A percentile compares a stretch with the other conserved stretches of the same genome.
These are phyloP conservation scores for Conus canariensis DNA, from an alignment of 2,888 invertebrate species.

Conservation along the genomic window DNA sequence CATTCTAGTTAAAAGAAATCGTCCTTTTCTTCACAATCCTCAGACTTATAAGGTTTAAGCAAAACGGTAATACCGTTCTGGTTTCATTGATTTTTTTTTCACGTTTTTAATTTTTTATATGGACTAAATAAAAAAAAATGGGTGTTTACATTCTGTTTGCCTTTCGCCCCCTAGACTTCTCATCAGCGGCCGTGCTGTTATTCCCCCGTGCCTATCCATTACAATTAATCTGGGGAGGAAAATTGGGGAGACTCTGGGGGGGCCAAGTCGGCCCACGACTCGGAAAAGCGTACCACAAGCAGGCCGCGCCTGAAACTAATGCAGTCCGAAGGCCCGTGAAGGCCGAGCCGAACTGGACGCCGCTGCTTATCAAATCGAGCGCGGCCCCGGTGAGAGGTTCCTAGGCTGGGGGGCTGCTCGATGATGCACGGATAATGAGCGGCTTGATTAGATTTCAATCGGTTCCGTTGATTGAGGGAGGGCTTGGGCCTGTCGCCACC, in stretches of 20 bases:
- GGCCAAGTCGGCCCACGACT: neutral
- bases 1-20: too few relatives aligned
- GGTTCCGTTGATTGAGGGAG: slow-evolving; percentile 13
- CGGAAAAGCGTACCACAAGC: neutral
- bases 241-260: neutral
- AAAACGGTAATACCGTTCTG: too few relatives aligned
- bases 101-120: too few relatives aligned
- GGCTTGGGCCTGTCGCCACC: neutral
- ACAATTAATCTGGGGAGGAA: neutral
- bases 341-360: neutral
- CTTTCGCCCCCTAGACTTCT: too few relatives aligned
- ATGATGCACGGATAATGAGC: slow-evolving; percentile 37
- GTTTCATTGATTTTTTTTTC: too few relatives aligned
- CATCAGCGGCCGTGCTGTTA: too few relatives aligned
- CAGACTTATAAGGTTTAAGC: too few relatives aligned
- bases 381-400: neutral
- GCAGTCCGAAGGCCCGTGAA: slow-evolving; percentile 2
- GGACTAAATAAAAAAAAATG: too few relatives aligned
- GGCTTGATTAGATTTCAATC: slow-evolving; percentile 35
- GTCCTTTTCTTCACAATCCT: too few relatives aligned
- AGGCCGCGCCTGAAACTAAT: slow-evolving; percentile 14
- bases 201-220: neutral
- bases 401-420: neutral
- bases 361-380: slow-evolving; percentile 31
- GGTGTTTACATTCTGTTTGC: too few relatives aligned